A percentile compares a stretch with the other conserved stretches of the same genome.
Conservation (phyloP, 2,797 vertebrate genomes). For the Lemur catta region DNA sequence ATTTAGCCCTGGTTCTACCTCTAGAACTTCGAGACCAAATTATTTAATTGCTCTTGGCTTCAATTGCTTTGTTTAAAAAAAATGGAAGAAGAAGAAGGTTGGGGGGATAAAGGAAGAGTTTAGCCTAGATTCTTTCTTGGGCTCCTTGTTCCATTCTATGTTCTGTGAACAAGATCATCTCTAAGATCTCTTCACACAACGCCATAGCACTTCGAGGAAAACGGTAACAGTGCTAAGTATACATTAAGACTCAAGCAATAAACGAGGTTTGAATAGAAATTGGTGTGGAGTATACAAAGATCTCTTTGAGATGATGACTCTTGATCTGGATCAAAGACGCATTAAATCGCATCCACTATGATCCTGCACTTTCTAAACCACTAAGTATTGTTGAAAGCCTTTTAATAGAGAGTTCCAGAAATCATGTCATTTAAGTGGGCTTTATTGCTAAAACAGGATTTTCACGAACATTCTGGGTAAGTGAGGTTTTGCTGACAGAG, state of each 20-base stretch:
- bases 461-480: not conserved
- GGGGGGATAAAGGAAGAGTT: not conserved
- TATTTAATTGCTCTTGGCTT: not conserved
- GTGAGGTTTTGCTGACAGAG: not conserved
- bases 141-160: not conserved
- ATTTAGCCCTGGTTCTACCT: not conserved
- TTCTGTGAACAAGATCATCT: not conserved
- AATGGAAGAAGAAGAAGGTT: not conserved
- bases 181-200: not conserved
- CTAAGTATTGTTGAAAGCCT: not conserved
- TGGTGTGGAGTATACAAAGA: not conserved
- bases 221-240: not conserved
- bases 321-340: not conserved
- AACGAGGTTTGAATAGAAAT: not conserved
- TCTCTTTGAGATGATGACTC: not conserved
- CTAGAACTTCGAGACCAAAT: not conserved
- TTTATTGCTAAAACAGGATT: not conserved
- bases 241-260: not conserved
- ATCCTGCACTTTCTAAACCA: not conserved
- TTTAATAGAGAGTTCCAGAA: constrained; percentile 11
- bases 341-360: not conserved
- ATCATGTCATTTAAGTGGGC: not conserved
- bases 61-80: not conserved
- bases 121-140: not conserved
- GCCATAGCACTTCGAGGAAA: not conserved